Percentiles rank a stretch among this genome's conserved stretches.
phyloP scores from a whole-genome alignment of 2,113 vertebrate species.

The Plectropomus leopardus region DNA sequence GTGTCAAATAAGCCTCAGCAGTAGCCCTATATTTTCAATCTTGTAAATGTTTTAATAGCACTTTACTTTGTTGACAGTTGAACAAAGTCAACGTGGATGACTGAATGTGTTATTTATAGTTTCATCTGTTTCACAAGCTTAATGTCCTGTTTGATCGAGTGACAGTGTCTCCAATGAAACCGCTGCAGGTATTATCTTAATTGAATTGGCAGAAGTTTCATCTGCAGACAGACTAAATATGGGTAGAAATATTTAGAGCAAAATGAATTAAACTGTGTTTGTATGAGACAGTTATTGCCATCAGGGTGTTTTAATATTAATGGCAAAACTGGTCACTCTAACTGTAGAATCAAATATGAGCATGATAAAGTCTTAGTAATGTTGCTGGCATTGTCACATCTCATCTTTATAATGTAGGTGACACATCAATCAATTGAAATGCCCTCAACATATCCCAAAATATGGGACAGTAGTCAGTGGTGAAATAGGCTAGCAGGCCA shows the following conservation, averaged over 20 bases:
- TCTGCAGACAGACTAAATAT: not conserved
- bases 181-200: not conserved
- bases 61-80: not conserved
- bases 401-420: not conserved
- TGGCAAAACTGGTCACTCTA: not conserved
- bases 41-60: not conserved
- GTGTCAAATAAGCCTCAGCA: not conserved
- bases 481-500: conserved; percentile 68
- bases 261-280: not conserved
- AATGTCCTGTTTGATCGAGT: not conserved
- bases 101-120: not conserved
- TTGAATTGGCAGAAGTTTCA: not conserved
- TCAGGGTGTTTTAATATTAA: not conserved
- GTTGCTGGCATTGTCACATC: not conserved
- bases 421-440: not conserved
- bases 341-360: not conserved
- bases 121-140: not conserved
- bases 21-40: not conserved
- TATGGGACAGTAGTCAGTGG: conserved; percentile 15
- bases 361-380: not conserved
- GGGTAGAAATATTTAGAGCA: not conserved
- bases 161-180: not conserved
- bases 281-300: not conserved
- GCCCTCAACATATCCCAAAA: not conserved
- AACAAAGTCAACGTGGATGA: not conserved